Conservation (phyloP, 2,888 invertebrate genomes). For the Trachelus iudaicus region DNA sequence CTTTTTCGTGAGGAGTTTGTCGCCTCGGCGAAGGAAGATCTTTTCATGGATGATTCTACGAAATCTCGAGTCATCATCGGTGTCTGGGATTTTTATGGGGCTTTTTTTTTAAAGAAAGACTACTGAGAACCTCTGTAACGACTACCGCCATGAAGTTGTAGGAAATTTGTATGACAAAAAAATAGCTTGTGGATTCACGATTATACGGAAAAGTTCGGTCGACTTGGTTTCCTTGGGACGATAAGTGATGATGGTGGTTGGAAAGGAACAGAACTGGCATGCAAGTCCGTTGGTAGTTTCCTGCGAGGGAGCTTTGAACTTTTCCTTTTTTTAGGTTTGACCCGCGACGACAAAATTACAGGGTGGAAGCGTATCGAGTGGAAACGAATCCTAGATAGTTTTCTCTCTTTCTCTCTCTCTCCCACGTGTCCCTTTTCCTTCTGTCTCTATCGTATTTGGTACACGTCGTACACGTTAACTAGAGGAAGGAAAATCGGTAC, state of each 20-base stretch:
- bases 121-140: background rate
- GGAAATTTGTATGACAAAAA: conserved; percentile 3
- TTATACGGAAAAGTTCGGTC: background rate
- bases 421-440: background rate
- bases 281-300: conserved; percentile 27
- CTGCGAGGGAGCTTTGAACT: conserved; percentile 21
- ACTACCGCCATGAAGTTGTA: background rate
- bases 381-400: conserved; percentile 42
- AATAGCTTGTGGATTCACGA: conserved; percentile 1
- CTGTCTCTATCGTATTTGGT: conserved; percentile 6
- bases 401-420: background rate
- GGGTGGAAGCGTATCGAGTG: conserved; percentile 57
- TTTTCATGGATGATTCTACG: background rate
- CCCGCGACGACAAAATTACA: conserved; percentile 59
- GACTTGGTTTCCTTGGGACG: conserved; percentile 3
- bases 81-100: background rate
- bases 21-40: background rate
- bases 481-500: conserved; percentile 46
- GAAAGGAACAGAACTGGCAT: background rate
- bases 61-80: background rate
- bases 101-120: background rate
- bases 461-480: conserved; percentile 24
- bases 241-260: background rate
- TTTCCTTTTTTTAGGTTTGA: conserved; percentile 48
- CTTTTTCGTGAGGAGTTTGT: background rate